These are phyloP conservation scores for Dioctria linearis DNA, from an alignment of 2,888 invertebrate genomes.

Conservation along the genomic window DNA sequence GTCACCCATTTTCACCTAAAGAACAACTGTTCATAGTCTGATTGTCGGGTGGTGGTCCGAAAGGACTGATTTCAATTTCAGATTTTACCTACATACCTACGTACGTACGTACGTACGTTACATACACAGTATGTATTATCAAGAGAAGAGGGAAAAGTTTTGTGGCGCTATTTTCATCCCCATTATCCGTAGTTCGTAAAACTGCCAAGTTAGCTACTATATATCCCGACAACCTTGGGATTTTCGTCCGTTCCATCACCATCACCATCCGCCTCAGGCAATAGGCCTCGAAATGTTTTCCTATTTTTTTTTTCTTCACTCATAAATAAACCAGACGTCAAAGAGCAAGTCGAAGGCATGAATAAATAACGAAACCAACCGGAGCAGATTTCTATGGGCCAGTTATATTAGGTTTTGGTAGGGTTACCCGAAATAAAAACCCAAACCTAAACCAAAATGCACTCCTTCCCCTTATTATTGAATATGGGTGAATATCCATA, in stretches of 20 bases:
- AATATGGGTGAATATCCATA: not conserved
- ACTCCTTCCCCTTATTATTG: no score
- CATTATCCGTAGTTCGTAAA: slow-evolving; percentile 33
- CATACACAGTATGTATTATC: no score
- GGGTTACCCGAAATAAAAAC: not conserved
- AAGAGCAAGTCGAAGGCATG: slow-evolving; percentile 38
- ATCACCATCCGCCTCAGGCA: slow-evolving; percentile 4
- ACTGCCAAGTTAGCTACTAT: slow-evolving; percentile 20
- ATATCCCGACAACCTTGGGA: slow-evolving; percentile 2
- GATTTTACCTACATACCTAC: no score
- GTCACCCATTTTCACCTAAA: no score
- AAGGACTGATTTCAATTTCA: no score
- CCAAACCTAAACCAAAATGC: no score
- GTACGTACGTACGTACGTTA: no score
- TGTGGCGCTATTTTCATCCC: slow-evolving; percentile 43
- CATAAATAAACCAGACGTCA: slow-evolving; percentile 45
- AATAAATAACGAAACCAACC: slow-evolving; percentile 37
- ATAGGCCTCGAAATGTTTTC: slow-evolving; percentile 39
- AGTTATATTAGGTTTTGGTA: not conserved
- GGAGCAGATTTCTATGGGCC: not conserved
- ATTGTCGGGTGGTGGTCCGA: no score
- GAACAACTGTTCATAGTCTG: no score
- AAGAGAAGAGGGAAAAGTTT: slow-evolving; percentile 4
- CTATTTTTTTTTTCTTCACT: not conserved
- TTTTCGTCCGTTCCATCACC: not conserved